Evolutionary conservation across 1,140 invertebrate genomes (phyloP), one percentile per base, ranked within the genome.

Genomic region (Drosophila pseudoobscura): DNA sequence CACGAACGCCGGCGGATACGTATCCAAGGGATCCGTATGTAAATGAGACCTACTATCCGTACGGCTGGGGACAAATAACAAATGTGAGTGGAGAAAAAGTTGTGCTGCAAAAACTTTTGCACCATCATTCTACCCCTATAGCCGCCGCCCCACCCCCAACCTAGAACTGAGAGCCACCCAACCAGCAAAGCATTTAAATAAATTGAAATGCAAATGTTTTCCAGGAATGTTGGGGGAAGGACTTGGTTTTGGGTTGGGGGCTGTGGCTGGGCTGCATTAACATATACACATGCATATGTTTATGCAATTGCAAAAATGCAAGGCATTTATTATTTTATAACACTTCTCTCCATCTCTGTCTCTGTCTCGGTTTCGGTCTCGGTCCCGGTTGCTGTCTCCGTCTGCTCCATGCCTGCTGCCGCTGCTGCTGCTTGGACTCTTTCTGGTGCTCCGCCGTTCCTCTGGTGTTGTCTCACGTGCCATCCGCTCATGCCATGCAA

Each of bases 51-150:
- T 95, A 95, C 91, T 94, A 94, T 91, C 95, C 95, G 6, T 94
- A 94, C 80, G 96, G 96, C 39, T 95, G 95, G 94, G 96, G 96
- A 62, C 95, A 96, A 91, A 91, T 97, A 44, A 97, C 96, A 46
- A 95, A 95, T 89, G 96, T 96, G 93, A 94, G 93, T 93, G 53
- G 50, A 65, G 65, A 75, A 82, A 73, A 82, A 74, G 69, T 83
- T 80, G 74, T 66, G 73, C 69, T 31, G 55, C 65, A 17, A 46
- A 62, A 83, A 77, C 61, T 87, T 80, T 85, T 80, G 51, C 71
- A 70, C 60, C 50, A 74, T 62, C 73, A 83, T 54, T 43, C 59
- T 39, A 11, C 11, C 35, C 29, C 29, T 2, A 8, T 24, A 3
- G 24, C 44, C 17, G 39, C 58, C 64, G 29, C 50, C 46, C 39